These are phyloP conservation scores for Diplazon laetatorius DNA, from an alignment of 2,888 invertebrate genomes.

Conservation along the genomic window DNA sequence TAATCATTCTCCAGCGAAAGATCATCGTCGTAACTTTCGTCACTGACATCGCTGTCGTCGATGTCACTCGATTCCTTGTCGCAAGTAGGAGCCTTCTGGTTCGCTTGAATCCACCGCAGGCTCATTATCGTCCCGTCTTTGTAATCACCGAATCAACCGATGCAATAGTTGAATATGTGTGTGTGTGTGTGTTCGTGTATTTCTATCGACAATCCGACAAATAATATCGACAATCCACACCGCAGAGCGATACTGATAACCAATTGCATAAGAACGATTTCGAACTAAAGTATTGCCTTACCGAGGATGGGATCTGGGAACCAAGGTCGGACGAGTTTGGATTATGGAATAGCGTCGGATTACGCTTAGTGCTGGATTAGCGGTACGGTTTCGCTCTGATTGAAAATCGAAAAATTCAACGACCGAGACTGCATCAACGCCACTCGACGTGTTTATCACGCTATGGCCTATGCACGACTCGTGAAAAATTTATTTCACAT, in stretches of 20 bases:
- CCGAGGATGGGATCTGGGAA: constrained; percentile 11
- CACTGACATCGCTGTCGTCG: constrained; percentile 77
- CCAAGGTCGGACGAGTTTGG: neutral
- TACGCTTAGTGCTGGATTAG: constrained; percentile 12
- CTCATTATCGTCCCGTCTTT: constrained; percentile 73
- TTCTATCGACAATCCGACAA: constrained; percentile 10
- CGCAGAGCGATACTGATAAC: neutral
- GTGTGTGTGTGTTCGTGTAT: too few species aligned
- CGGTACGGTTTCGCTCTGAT: constrained; percentile 31
- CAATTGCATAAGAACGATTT: neutral
- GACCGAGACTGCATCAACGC: constrained; percentile 2
- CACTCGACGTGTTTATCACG: neutral
- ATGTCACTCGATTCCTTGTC: constrained; percentile 79
- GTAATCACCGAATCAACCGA: neutral
- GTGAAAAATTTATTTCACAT: neutral
- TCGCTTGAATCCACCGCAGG: constrained; percentile 78
- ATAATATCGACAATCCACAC: constrained; percentile 7
- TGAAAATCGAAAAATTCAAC: constrained; percentile 5
- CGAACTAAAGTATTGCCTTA: constrained; percentile 11
- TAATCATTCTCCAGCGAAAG: constrained; percentile 67
- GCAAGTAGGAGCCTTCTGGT: constrained; percentile 75
- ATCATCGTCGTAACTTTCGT: constrained; percentile 76
- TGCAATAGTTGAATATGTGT: neutral
- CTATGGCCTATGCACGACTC: neutral
- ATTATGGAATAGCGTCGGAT: constrained; percentile 32